phyloP scores from a whole-genome alignment of 2,113 vertebrate species.

The Etheostoma spectabile region DNA sequence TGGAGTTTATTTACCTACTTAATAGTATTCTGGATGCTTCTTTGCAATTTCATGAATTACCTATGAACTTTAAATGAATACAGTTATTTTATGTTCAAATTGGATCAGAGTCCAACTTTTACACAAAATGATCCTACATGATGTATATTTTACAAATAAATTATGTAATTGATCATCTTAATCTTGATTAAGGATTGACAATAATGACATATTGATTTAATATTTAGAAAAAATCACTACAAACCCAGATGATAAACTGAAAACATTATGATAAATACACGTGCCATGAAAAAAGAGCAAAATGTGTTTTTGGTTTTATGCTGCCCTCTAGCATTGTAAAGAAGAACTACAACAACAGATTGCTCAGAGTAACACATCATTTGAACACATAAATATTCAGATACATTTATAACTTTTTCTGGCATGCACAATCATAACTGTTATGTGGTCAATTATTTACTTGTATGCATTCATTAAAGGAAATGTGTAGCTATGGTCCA shows the following conservation, averaged over 20 bases:
- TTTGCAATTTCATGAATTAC: neutral
- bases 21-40: neutral
- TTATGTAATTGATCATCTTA: neutral
- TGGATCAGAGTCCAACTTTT: neutral
- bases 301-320: conserved; percentile 9
- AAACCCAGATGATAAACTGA: neutral
- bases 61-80: neutral
- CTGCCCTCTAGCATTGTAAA: conserved; percentile 52
- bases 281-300: neutral
- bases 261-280: neutral
- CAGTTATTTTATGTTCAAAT: neutral
- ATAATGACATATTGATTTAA: neutral
- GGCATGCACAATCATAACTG: neutral
- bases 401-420: neutral
- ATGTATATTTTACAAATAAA: neutral
- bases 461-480: too few relatives aligned
- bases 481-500: too few relatives aligned
- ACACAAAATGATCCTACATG: neutral
- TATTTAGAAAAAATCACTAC: neutral
- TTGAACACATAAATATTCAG: neutral
- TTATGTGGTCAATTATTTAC: neutral
- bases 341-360: neutral
- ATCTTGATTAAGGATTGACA: neutral
- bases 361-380: neutral
- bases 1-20: neutral